A percentile compares a stretch with the other conserved stretches of the same genome.
phyloP scores from a whole-genome alignment of 2,888 invertebrate genomes.

The Melitaea athalia region DNA sequence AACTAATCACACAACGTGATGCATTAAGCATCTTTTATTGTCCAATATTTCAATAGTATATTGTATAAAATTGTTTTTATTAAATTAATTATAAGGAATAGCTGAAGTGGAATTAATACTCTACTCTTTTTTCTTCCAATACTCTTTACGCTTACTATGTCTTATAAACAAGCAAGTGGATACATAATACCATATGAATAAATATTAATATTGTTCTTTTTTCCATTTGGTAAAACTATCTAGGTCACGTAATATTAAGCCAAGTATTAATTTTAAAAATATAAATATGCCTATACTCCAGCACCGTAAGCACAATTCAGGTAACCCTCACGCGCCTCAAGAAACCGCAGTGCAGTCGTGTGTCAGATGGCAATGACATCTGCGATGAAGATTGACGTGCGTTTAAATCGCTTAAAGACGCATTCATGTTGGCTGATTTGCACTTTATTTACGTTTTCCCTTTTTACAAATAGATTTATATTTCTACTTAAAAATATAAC shows the following conservation, averaged over 20 bases:
- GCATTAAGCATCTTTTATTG: too few relatives aligned
- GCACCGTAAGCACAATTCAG: constrained; percentile 4
- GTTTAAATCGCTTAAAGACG: constrained; percentile 25
- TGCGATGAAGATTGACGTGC: constrained; percentile 52
- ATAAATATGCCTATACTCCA: neutral
- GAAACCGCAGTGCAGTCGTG: constrained; percentile 34
- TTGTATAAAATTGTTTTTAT: too few relatives aligned
- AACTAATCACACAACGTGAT: too few relatives aligned
- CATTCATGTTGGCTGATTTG: constrained; percentile 3
- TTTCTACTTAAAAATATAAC: neutral
- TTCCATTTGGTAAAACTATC: neutral
- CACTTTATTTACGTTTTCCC: neutral
- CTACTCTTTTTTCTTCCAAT: too few relatives aligned
- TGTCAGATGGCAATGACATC: constrained; percentile 56
- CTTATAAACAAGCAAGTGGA: too few relatives aligned
- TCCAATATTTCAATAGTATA: too few relatives aligned
- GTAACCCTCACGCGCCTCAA: neutral
- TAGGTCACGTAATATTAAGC: neutral
- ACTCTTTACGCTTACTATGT: too few relatives aligned
- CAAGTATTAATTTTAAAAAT: constrained; percentile 3
- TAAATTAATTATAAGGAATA: too few relatives aligned
- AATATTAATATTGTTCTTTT: neutral
- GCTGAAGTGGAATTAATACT: too few relatives aligned
- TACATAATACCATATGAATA: too few relatives aligned
- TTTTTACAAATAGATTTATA: neutral